Evolutionary conservation across 2,113 vertebrate species (phyloP).

Genomic region (Phalacrocorax pelagicus): DNA sequence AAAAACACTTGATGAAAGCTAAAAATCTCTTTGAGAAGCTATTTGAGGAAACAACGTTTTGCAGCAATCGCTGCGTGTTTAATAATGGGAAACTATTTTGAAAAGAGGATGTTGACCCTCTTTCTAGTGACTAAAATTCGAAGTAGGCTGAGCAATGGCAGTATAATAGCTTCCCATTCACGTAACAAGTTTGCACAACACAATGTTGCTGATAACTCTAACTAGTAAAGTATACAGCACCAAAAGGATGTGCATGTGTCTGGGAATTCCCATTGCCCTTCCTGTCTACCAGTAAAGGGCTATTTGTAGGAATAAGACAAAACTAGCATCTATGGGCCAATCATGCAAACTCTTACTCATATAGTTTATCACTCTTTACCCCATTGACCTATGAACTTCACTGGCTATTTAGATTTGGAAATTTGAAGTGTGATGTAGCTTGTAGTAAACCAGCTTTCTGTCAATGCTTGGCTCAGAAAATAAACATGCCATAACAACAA

Average conservation of each 20-base stretch:
- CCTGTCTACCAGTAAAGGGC: conserved; percentile 11
- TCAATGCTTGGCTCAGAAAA: background rate
- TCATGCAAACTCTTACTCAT: background rate
- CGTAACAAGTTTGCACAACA: conserved; percentile 48
- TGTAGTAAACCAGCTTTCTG: background rate
- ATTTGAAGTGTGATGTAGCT: background rate
- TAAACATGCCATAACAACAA: background rate
- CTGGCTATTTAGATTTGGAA: too few species aligned
- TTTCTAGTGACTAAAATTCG: conserved; percentile 48
- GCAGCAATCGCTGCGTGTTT: background rate
- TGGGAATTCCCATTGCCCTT: conserved; percentile 51
- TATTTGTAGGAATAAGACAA: background rate
- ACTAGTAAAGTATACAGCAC: background rate
- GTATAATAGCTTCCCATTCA: conserved; percentile 50
- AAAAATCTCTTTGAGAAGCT: background rate
- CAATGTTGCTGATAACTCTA: background rate
- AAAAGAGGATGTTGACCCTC: conserved; percentile 43
- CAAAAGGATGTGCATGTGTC: background rate
- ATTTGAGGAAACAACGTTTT: conserved; percentile 22
- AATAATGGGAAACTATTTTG: conserved; percentile 8
- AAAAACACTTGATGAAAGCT: background rate
- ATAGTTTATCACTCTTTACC: background rate
- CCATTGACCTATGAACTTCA: background rate
- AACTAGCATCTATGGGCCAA: background rate
- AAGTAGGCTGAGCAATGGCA: background rate